A percentile compares a stretch with the other conserved stretches of the same genome.
Evolutionary conservation across 2,797 vertebrate species (phyloP).

Genomic region (Tokudaia tokunoshimensis): DNA sequence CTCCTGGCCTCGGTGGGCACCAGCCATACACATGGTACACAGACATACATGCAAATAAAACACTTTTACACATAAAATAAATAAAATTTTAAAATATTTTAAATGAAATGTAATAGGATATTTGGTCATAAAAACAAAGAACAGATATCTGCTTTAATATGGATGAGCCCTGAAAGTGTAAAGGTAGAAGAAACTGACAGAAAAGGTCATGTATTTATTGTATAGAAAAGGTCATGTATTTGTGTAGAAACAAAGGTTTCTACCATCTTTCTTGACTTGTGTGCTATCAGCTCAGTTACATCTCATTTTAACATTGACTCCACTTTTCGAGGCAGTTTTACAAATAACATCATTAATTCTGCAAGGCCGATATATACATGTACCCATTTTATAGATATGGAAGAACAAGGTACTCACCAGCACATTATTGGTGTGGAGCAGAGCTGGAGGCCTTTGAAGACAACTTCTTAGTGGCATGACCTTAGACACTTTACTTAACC

Average conservation of each 20-base stretch:
- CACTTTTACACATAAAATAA: too few species aligned
- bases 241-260: slow-evolving; percentile 20
- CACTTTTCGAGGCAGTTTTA: slow-evolving; percentile 64
- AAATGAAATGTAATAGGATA: slow-evolving; percentile 48
- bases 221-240: slow-evolving; percentile 14
- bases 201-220: slow-evolving; percentile 9
- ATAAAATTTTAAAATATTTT: background rate
- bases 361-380: slow-evolving; percentile 43
- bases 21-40: too few species aligned
- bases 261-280: background rate
- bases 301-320: slow-evolving; percentile 43
- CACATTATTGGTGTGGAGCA: background rate
- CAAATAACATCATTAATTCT: slow-evolving; percentile 51
- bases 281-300: background rate
- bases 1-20: background rate
- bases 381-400: slow-evolving; percentile 45
- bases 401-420: slow-evolving; percentile 50
- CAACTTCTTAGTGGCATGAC: background rate
- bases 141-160: background rate
- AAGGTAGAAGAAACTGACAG: background rate
- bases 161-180: slow-evolving; percentile 25
- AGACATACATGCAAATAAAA: too few species aligned
- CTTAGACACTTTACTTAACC: background rate
- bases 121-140: slow-evolving; percentile 39
- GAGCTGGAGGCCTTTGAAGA: background rate